Base-by-base conservation (phyloP, 2,888 invertebrate species). In the Synanthedon formicaeformis region DNA sequence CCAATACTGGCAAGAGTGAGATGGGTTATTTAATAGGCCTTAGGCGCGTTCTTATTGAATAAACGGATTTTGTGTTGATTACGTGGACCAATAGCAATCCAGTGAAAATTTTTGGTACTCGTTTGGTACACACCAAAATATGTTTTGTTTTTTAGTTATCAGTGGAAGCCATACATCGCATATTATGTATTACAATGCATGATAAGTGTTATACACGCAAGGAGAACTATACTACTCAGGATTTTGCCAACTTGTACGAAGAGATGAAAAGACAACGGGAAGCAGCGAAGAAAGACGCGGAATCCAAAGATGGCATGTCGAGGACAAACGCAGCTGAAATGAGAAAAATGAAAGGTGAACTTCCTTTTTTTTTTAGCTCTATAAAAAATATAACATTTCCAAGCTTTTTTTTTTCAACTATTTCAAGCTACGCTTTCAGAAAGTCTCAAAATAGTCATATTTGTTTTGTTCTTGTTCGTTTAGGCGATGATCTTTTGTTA, bases 171-270 rank as follows among this genome's bases (percentile, higher is more conserved):
- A 86, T 76, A 41, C 83, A 82, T 58, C 71, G 81, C 48, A 76
- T 88, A 49, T 60, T 88, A n/a, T 86, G 83, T 60, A 58, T 81
- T 10, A 70, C 79, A 11, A 83, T 88, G 86, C 71, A 80, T 57
- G 81, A 87, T 64, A 76, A 75, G 50, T 68, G 71, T 41, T 52
- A 77, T 48, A 51, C 58, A 2, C 11, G 34, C 11, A 66, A 62
- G 52, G 65, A 63, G 4, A 41, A 58, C 2, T 63, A 75, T 6
- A 64, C 70, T 0, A 62, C 63, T 0, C 65, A 69, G 11, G 81
- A 82, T 59, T 84, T 85, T 56, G 64, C 69, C 13, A 65, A 63
- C 51, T 58, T 80, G 60, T 62, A 75, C 56, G 62, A 58, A 55
- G 68, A 67, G 13, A 23, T 23, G 23, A 49, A 49, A 5, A 23